Evolutionary conservation across 2,113 vertebrate genomes (phyloP), one percentile per base, ranked within the genome.

Genomic region (Protomyctophum bolini): DNA sequence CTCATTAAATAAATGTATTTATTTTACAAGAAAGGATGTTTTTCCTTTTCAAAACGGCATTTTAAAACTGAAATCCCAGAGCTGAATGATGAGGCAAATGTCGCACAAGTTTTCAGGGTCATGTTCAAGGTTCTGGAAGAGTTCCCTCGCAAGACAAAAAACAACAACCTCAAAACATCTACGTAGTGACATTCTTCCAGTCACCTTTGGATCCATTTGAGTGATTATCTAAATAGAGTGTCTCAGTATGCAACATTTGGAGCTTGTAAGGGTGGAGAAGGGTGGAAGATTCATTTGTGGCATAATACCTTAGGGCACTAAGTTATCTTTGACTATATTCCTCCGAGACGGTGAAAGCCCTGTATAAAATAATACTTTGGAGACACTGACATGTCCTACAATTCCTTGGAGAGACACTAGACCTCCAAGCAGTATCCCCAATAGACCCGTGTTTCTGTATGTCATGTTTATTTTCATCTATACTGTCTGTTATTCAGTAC

Each of bases 1-100:
- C 87, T 91, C 88, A 91, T 91, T 91, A 87, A 92, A 92, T 91
- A 88, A 75, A 86, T 90, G 85, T 91, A 91, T 91, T 84, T 89
- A 88, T 90, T 84, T 89, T 86, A 65, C 62, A 75, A 76, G 67
- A 59, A 71, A 74, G 62, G 28, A 28, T 70, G 47, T 71, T 84
- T 76, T 86, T 67, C 65, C 33, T 70, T 65, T 58, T 73, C 55
- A 72, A 75, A 76, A 66, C 73, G 72, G 72, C 45, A 59, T 66
- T 75, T 81, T 81, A 69, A 79, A 15, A 77, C 29, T 69, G 69
- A 80, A 83, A 79, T 66, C 77, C 65, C 74, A 54, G 65, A 59
- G 61, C 75, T 63, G 64, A 83, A 77, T 62, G 67, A 83, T 83
- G 60, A 78, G 61, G 63, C 57, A 86, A 12, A 67, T 88, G 81